phyloP scores from a whole-genome alignment of 2,888 invertebrate genomes.

The Apomyelois bistriatella region DNA sequence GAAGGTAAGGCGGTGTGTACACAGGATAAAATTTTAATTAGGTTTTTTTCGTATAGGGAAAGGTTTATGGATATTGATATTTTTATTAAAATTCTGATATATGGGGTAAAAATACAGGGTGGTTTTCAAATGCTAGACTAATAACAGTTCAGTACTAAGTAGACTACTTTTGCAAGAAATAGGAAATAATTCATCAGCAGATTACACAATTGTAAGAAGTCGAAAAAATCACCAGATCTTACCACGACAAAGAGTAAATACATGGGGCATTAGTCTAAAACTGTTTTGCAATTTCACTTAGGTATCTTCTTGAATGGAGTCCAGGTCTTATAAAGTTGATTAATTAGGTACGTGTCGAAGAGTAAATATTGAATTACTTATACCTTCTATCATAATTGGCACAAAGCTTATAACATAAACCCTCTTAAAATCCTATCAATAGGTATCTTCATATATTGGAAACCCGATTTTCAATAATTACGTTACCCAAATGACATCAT shows the following conservation, averaged over 20 bases:
- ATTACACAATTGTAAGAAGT: too few species aligned
- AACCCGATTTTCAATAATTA: constrained; percentile 13
- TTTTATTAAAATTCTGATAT: neutral
- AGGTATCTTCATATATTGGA: neutral
- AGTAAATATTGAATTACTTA: neutral
- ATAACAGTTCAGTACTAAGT: too few species aligned
- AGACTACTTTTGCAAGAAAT: neutral
- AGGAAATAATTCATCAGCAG: too few species aligned
- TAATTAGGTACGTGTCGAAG: neutral
- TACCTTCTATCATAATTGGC: neutral
- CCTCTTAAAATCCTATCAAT: neutral
- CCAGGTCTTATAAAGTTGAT: too few species aligned
- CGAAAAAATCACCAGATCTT: too few species aligned
- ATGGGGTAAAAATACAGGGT: too few species aligned
- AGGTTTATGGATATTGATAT: neutral
- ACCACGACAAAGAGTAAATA: too few species aligned
- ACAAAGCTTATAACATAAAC: neutral
- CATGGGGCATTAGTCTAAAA: too few species aligned
- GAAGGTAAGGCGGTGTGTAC: constrained; percentile 4
- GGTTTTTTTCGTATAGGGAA: neutral
- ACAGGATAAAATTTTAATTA: constrained; percentile 1
- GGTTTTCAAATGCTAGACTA: too few species aligned
- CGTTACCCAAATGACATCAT: constrained; percentile 24
- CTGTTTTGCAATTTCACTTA: too few species aligned
- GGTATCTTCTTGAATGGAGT: too few species aligned